phyloP scores from a whole-genome alignment of 2,888 invertebrate genomes.

The Melanargia galathea region DNA sequence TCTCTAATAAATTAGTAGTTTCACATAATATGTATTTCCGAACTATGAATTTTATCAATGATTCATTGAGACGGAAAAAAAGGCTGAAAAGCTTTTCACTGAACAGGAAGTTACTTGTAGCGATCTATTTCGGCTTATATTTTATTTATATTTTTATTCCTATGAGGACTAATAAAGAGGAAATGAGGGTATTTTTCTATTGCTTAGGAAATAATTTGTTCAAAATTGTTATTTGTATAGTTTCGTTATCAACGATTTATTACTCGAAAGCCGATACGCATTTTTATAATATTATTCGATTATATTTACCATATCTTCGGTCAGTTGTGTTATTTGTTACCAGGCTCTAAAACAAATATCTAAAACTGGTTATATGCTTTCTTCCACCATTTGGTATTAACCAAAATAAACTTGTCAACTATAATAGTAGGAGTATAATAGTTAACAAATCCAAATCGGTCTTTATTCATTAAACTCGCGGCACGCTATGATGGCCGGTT shows the following conservation, averaged over 20 bases:
- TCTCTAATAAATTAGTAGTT: too few species aligned
- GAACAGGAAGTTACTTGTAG: too few species aligned
- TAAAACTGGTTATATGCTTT: background rate
- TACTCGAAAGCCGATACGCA: slow-evolving; percentile 10
- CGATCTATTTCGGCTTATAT: too few species aligned
- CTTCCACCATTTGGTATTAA: background rate
- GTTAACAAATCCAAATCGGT: background rate
- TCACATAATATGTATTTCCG: too few species aligned
- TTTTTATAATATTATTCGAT: background rate
- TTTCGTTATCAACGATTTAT: slow-evolving; percentile 7
- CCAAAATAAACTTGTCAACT: background rate
- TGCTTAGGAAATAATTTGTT: background rate
- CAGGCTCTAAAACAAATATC: slow-evolving; percentile 3
- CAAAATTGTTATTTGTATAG: background rate
- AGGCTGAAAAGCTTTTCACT: too few species aligned
- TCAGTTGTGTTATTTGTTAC: slow-evolving; percentile 7
- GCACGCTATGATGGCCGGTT: too few species aligned
- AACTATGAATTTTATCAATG: too few species aligned
- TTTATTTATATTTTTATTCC: too few species aligned
- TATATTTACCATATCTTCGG: slow-evolving; percentile 6
- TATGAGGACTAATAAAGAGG: too few species aligned
- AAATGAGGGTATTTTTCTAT: too few species aligned
- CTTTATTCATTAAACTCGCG: slow-evolving; percentile 13
- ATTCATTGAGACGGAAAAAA: too few species aligned
- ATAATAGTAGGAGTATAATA: background rate